Conservation (phyloP, 1,140 invertebrate species). For the Hestina assimilis region DNA sequence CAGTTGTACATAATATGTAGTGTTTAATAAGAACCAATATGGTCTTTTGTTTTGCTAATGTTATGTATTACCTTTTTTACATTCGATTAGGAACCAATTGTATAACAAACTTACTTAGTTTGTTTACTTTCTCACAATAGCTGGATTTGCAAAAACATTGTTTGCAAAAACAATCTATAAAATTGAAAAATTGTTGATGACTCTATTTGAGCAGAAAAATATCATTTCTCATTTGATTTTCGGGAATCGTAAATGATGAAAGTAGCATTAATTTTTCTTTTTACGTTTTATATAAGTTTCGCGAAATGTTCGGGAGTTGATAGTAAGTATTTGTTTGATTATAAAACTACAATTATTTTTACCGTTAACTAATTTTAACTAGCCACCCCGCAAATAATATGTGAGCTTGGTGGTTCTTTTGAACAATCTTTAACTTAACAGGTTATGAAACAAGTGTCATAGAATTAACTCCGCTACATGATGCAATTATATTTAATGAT, state of each 20-base stretch:
- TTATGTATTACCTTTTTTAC: not conserved
- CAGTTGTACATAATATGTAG: too few relatives aligned
- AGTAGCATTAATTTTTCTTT: constrained; percentile 10
- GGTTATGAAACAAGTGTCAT: constrained; percentile 36
- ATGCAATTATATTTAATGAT: constrained; percentile 63
- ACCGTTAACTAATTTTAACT: too few relatives aligned
- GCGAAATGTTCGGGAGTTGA: constrained; percentile 35
- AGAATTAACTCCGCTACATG: constrained; percentile 49
- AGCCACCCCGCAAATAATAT: too few relatives aligned
- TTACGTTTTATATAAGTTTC: constrained; percentile 11
- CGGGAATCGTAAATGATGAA: constrained; percentile 2
- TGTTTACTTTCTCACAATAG: not conserved
- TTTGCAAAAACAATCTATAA: not conserved
- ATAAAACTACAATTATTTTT: not conserved
- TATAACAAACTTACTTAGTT: not conserved
- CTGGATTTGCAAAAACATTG: not conserved
- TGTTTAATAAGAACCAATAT: too few relatives aligned
- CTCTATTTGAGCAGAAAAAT: not conserved
- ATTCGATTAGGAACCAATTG: not conserved
- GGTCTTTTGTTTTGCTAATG: too few relatives aligned
- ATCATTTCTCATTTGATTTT: not conserved
- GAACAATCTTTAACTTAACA: constrained; percentile 7
- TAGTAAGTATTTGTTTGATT: constrained; percentile 30
- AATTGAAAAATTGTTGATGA: not conserved
- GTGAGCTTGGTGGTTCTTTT: too few relatives aligned